These are phyloP conservation scores for Podarcis muralis DNA, from an alignment of 2,113 vertebrate species.

Conservation along the genomic window DNA sequence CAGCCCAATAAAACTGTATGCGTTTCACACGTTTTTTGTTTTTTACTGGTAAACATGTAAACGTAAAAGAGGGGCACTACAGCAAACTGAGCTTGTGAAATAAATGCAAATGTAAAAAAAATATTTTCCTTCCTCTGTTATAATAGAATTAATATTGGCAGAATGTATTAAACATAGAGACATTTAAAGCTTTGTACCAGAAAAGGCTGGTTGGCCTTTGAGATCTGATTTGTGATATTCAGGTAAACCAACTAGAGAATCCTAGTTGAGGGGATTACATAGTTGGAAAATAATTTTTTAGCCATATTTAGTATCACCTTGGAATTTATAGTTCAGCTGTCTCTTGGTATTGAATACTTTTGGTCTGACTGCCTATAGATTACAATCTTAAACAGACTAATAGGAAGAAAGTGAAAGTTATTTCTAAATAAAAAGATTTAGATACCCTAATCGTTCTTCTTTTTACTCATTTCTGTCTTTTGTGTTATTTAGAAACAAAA, in stretches of 20 bases:
- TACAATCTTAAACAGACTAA: background rate
- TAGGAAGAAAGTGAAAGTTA: background rate
- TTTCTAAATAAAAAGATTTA: background rate
- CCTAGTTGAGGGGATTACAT: background rate
- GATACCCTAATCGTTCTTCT: background rate
- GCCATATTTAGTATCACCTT: background rate
- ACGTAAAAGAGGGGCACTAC: background rate
- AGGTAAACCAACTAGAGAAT: background rate
- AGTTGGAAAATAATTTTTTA: background rate
- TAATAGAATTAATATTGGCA: background rate
- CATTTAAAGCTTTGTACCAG: background rate
- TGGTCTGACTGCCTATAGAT: background rate
- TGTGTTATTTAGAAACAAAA: background rate
- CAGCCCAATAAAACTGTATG: background rate
- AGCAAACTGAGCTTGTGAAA: background rate
- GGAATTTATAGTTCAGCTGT: background rate
- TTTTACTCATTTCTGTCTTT: background rate
- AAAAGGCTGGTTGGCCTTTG: background rate
- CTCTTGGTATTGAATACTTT: background rate
- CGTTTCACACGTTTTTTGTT: background rate
- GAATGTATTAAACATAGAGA: background rate
- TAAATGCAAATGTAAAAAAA: background rate
- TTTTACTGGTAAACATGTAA: background rate
- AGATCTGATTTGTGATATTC: background rate
- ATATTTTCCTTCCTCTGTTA: background rate